Evolutionary conservation across 2,888 invertebrate species (phyloP), one percentile per base, ranked within the genome.

Genomic region (Polyploca ridens): DNA sequence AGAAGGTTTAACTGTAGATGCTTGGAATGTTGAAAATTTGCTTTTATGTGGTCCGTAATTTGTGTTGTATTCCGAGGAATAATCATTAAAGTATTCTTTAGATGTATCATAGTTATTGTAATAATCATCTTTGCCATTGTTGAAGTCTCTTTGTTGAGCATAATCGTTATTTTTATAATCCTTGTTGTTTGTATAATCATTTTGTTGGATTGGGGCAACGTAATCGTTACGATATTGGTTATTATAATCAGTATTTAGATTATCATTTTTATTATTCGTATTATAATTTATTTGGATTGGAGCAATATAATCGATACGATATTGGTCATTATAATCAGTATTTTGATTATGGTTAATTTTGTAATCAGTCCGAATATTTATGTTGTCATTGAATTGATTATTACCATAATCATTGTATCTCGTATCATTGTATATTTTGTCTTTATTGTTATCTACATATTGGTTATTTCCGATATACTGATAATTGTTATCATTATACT

Each of bases 31-130:
- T 1, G 81, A 63, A 64, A 77, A 92, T 79, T 92, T 91, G 38
- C 85, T 88, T 66, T 64, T 82, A 69, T 90, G 83, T 0, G 90
- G 89, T 62, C 78, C 78, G 16, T 88, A 87, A 14, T 85, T 79
- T 16, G 74, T 76, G 38, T 80, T 79, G 58, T 82, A 85, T 73
- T 90, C 91, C 59, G 81, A 69, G 0, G 88, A 88, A 71, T 91
- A 90, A 71, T 94, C 87, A 13, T 78, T 82, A n/a, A 85, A 84
- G 65, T 86, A 84, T 68, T 93, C 93, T 76, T 89, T 90, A 0
- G 88, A 86, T n/a, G 66, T 68, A 62, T 88, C 88, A 62, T 90
- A 88, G 49, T 84, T 82, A 46, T 84, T 84, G 62, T 85, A 84
- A 66, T 86, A 76, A 5, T 72, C 74, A 16, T 74, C 72, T 38